Evolutionary conservation across 1,140 invertebrate species (phyloP).

Genomic region (Popillia japonica): DNA sequence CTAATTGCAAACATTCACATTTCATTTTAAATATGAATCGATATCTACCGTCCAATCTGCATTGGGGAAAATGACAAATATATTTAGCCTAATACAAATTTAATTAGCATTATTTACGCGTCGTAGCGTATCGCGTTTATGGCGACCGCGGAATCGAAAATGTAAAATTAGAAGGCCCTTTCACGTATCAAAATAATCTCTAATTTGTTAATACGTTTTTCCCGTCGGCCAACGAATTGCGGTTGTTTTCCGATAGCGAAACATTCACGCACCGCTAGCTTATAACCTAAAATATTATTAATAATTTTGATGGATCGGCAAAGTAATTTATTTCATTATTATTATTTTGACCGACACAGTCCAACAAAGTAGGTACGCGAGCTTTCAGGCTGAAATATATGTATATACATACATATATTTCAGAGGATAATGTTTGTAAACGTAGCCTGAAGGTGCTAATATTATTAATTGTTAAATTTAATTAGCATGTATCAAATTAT

Average conservation of each 20-base stretch:
- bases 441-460: background rate
- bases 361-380: background rate
- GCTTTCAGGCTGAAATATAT: too few relatives aligned
- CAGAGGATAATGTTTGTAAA: background rate
- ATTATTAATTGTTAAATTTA: background rate
- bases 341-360: background rate
- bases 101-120: background rate
- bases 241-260: background rate
- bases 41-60: too few relatives aligned
- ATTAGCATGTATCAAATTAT: background rate
- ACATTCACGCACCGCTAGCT: background rate
- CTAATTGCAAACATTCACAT: too few relatives aligned
- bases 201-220: background rate
- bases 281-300: background rate
- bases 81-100: background rate
- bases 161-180: background rate
- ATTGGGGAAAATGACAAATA: too few relatives aligned
- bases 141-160: background rate
- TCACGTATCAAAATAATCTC: background rate
- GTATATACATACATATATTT: too few relatives aligned
- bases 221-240: background rate
- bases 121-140: background rate
- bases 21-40: too few relatives aligned
- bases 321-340: background rate
- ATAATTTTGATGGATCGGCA: background rate